A percentile compares a stretch with the other conserved stretches of the same genome.
These are phyloP conservation scores for Bibio marci DNA, from an alignment of 2,888 invertebrate species.

Conservation along the genomic window DNA sequence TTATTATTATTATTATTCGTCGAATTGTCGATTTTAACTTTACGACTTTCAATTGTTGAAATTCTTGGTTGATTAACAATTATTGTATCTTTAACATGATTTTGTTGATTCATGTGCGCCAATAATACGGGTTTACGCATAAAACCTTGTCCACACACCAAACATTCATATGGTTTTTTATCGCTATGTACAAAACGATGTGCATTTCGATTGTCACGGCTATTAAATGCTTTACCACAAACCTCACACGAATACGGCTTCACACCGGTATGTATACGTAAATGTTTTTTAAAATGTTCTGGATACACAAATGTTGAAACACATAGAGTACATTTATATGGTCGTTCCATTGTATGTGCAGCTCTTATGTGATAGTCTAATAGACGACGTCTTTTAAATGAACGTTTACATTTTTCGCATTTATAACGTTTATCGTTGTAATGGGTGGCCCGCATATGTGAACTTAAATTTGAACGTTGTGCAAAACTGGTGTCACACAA, in stretches of 20 bases:
- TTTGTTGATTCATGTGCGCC: constrained; percentile 42
- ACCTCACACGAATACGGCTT: constrained; percentile 48
- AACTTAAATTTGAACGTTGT: constrained; percentile 65
- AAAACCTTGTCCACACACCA: constrained; percentile 63
- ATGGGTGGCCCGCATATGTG: constrained; percentile 64
- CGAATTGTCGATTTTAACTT: no score
- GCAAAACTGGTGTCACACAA: constrained; percentile 63
- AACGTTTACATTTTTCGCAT: constrained; percentile 52
- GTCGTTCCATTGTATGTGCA: constrained; percentile 54
- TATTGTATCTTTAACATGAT: constrained; percentile 60
- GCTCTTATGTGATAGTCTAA: constrained; percentile 69
- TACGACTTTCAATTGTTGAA: constrained; percentile 37
- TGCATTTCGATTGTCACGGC: constrained; percentile 68
- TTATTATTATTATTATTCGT: neutral
- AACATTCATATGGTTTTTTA: constrained; percentile 73
- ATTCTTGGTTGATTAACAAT: constrained; percentile 67
- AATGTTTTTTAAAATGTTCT: constrained; percentile 66
- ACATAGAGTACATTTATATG: constrained; percentile 41
- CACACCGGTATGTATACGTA: constrained; percentile 59
- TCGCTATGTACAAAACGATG: constrained; percentile 73
- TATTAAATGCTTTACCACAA: constrained; percentile 70
- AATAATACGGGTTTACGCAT: constrained; percentile 68
- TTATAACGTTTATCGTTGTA: constrained; percentile 55
- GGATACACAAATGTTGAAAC: constrained; percentile 67
- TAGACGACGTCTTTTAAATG: constrained; percentile 48